phyloP scores from a whole-genome alignment of 2,797 vertebrate species.

The Spinus pinus region DNA sequence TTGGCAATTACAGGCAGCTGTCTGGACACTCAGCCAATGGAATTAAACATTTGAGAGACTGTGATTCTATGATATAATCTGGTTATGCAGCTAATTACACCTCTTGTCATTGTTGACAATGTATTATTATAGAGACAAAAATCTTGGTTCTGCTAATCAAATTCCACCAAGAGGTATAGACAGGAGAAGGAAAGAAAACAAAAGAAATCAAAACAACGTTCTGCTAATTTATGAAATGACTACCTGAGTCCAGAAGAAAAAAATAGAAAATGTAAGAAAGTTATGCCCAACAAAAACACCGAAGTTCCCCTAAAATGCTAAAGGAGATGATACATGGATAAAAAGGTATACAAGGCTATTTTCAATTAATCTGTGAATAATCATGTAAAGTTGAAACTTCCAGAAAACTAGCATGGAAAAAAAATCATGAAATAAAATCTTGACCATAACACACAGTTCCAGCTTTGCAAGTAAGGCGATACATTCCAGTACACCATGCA shows the following conservation, averaged over 20 bases:
- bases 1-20: not conserved
- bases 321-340: not conserved
- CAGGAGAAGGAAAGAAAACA: not conserved
- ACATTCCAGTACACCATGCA: not conserved
- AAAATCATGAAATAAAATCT: not conserved
- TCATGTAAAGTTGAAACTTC: not conserved
- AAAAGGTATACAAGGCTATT: not conserved
- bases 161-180: not conserved
- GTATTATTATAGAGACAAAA: conserved; percentile 34
- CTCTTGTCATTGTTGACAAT: conserved; percentile 10
- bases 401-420: conserved; percentile 1
- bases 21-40: conserved; percentile 14
- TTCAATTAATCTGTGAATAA: not conserved
- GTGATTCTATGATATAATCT: conserved; percentile 19
- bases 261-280: not conserved
- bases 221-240: not conserved
- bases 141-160: not conserved
- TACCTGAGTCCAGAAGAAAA: not conserved
- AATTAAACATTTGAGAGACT: conserved; percentile 8
- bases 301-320: not conserved
- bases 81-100: conserved; percentile 49
- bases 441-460: not conserved
- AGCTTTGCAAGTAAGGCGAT: not conserved
- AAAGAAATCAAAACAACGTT: not conserved
- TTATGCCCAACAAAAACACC: not conserved